Conservation (phyloP, 2,797 vertebrate genomes). For the Macroramphosus scolopax region DNA sequence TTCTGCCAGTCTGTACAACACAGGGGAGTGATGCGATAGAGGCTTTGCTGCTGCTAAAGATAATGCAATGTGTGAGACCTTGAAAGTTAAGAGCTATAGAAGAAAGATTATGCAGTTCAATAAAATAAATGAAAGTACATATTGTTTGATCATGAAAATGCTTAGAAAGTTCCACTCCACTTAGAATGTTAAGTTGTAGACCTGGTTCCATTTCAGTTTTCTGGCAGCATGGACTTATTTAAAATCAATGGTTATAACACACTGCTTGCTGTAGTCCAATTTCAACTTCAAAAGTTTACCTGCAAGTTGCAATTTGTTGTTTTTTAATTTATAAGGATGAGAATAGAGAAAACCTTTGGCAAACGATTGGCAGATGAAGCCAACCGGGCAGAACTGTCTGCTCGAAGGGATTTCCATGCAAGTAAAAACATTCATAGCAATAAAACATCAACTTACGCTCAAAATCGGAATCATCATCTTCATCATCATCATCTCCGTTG, state of each 20-base stretch:
- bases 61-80: background rate
- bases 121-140: background rate
- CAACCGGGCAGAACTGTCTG: too few species aligned
- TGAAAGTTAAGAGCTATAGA: background rate
- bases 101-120: background rate
- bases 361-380: too few species aligned
- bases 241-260: too few species aligned
- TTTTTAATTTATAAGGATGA: too few species aligned
- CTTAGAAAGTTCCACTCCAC: background rate
- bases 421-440: constrained; percentile 9
- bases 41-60: constrained; percentile 1
- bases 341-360: too few species aligned
- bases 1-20: constrained; percentile 39
- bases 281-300: too few species aligned
- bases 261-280: too few species aligned
- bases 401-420: too few species aligned
- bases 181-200: constrained; percentile 1
- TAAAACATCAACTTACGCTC: constrained; percentile 80
- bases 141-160: background rate
- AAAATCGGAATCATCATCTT: constrained; percentile 89
- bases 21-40: constrained; percentile 16
- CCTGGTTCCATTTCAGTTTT: background rate
- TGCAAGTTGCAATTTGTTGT: too few species aligned
- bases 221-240: background rate
- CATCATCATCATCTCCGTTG: constrained; percentile 85